Evolutionary conservation across 2,113 vertebrate species (phyloP), one percentile per base, ranked within the genome.

Genomic region (Lycaon pictus): DNA sequence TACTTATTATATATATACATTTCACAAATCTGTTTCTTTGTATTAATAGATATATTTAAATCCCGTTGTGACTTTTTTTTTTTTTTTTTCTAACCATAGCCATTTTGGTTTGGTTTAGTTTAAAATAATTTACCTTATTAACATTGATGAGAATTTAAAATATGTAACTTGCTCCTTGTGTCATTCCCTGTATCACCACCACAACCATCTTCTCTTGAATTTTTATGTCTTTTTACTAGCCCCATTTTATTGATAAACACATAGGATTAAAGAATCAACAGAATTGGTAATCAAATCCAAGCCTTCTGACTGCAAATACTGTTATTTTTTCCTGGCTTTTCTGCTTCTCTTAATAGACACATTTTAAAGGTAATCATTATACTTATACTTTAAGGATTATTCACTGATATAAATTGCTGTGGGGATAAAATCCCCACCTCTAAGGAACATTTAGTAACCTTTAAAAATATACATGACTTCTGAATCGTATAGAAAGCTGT

Each of bases 401-500:
- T 16, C 62, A 7, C 76, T 97, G 6, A 2, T 94, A 91, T 85
- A 32, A 97, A 93, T 94, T 98, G 8, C 27, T 74, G 10, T 48
- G 77, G 60, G 93, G 90, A 51, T 87, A 63, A 90, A 77, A 90
- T 85, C 69, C 80, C 63, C 88, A 97, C n/a, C 69, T 60, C 67
- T 87, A 81, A 81, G 62, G 55, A 86, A 55, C 56, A 77, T 63
- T 97, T 96, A 88, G 51, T 88, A 88, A 62, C 29, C 8, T 48
- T 83, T 93, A 85, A 85, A 96, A 89, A 63, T 85, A 58, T 43
- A 63, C n/a, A 48, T 94, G 63, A 51, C 65, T 83, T 96, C 85
- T 67, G 51, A 97, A 85, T 87, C 71, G 3, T 91, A 13, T 92
- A 91, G 53, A 96, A 95, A 97, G 22, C 88, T 69, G 15, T 5